Conservation (phyloP, 2,888 invertebrate genomes). For the Cryptocephalus moraei region DNA sequence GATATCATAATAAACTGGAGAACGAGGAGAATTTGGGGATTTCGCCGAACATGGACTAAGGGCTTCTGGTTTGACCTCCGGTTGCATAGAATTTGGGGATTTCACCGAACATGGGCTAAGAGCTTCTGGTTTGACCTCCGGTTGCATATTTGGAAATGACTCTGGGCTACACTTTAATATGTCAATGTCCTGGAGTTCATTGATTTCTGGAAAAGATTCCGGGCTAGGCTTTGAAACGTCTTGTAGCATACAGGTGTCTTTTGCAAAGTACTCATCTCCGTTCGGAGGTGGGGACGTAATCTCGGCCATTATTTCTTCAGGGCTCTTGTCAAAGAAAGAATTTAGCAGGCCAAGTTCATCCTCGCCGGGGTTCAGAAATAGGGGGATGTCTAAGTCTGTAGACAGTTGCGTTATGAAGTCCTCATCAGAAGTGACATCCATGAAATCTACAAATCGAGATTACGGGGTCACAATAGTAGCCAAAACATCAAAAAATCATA, state of each 20-base stretch:
- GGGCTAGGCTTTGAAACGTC: too few relatives aligned
- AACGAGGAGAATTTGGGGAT: conserved; percentile 5
- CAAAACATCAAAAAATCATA: too few relatives aligned
- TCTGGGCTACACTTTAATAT: conserved; percentile 21
- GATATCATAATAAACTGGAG: neutral
- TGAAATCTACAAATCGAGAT: conserved; percentile 21
- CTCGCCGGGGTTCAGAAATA: conserved; percentile 31
- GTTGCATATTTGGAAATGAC: conserved; percentile 20
- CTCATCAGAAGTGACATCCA: conserved; percentile 31
- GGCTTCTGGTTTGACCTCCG: conserved; percentile 25
- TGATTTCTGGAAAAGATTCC: conserved; percentile 1
- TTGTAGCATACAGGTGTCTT: conserved; percentile 1
- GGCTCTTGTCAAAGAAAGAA: conserved; percentile 31
- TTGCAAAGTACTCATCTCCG: conserved; percentile 11
- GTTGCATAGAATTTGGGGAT: conserved; percentile 20
- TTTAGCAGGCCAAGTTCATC: conserved; percentile 31
- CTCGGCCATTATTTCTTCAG: conserved; percentile 34
- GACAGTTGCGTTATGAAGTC: conserved; percentile 35
- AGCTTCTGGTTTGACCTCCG: conserved; percentile 25
- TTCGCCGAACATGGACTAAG: conserved; percentile 17
- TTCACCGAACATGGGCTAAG: conserved; percentile 17
- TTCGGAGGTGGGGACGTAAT: conserved; percentile 21
- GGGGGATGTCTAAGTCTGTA: conserved; percentile 33
- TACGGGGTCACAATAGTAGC: too few relatives aligned
- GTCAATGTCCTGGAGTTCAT: conserved; percentile 20